Base-by-base conservation (phyloP, 2,888 invertebrate species). In the Ormyrus labotus region DNA sequence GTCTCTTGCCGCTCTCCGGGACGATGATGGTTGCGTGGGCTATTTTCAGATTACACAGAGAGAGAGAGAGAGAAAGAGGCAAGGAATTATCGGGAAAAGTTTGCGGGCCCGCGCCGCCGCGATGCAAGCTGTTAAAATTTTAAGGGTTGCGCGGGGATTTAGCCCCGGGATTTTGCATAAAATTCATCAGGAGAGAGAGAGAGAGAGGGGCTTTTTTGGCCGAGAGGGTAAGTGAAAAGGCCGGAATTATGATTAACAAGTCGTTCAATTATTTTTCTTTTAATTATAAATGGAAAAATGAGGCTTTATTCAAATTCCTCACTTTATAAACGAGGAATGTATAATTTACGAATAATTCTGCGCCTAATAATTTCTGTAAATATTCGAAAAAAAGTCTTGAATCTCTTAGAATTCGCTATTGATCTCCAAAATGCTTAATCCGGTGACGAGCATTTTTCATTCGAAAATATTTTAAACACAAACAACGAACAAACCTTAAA, bases 1-100 rank as follows among this genome's bases (percentile, higher is more conserved):
- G 55, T 64, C 72, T 75, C 64, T 73, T 68, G 61, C 73, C 60
- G 63, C 51, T 34, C 34, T 34, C 34, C 53, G 60, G 58, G n/a
- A 50, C 7, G 70, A 70, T 60, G 58, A 19, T 61, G 67, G 45
- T 55, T 51, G 68, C 45, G 68, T 34, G n/a, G 74, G 76, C 76
- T 76, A 76, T 78, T 81, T 81, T 74, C 64, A 65, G 65, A 81
- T 80, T 80, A 81, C 74, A 81, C 70, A 72, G 55, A 67, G 50
- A 34, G 34, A 34, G 34, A 34, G 34, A 34, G 34, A 34, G 58
- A 50, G 72, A 48, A 69, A 68, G 58, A 50, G 50, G 53, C 68
- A 73, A 74, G 69, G 72, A 80, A 72, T 80, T 72, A 72, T 80
- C 61, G 80, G 63, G 55, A 68, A 72, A 76, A 76, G 76, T 80